phyloP scores from a whole-genome alignment of 2,888 invertebrate species.

The Axea sp. region DNA sequence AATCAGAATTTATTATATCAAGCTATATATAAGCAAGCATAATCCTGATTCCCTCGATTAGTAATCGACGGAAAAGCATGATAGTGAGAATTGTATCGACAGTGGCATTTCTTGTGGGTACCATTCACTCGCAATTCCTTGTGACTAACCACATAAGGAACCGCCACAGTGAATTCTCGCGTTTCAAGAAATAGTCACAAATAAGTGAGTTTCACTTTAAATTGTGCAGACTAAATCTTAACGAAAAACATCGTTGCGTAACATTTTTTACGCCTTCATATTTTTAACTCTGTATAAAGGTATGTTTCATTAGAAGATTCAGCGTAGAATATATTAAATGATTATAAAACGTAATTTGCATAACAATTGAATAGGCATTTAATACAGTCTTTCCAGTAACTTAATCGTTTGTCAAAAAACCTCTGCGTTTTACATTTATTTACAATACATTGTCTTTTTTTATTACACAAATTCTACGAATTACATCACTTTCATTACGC shows the following conservation, averaged over 20 bases:
- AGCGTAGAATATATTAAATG: not conserved
- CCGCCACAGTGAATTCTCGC: constrained; percentile 3
- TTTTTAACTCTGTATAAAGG: no score
- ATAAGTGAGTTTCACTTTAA: constrained; percentile 7
- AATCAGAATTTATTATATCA: no score
- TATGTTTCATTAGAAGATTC: constrained; percentile 7
- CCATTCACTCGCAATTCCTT: constrained; percentile 7
- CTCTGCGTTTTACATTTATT: no score
- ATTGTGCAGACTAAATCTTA: not conserved
- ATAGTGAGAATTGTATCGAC: constrained; percentile 8
- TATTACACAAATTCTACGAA: no score
- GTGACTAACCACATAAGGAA: constrained; percentile 7
- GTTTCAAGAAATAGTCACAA: not conserved
- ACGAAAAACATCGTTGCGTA: constrained; percentile 9
- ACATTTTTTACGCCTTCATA: no score
- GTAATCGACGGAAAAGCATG: constrained; percentile 14
- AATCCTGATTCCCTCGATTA: constrained; percentile 3
- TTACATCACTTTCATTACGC: no score
- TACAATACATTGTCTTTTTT: no score
- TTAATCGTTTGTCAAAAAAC: no score
- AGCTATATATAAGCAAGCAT: not conserved
- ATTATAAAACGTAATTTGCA: no score
- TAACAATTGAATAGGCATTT: no score
- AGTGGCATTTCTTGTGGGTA: constrained; percentile 1
- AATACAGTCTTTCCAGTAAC: no score